A percentile compares a stretch with the other conserved stretches of the same genome.
These are phyloP conservation scores for Tokudaia muenninki DNA, from an alignment of 2,797 vertebrate species.

Conservation along the genomic window DNA sequence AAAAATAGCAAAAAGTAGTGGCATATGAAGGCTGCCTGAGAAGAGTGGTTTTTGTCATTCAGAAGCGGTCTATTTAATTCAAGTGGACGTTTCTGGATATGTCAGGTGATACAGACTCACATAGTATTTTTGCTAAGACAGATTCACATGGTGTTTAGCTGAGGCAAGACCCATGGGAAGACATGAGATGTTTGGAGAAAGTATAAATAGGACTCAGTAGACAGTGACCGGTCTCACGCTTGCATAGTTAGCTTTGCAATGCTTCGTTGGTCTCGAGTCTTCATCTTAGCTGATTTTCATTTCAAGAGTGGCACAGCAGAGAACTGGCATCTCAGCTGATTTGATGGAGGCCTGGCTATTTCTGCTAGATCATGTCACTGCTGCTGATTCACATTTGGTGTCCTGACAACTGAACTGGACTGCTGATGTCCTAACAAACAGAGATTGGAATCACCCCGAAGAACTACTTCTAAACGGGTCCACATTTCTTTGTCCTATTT, in stretches of 20 bases:
- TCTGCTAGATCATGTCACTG: background rate
- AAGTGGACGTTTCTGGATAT: background rate
- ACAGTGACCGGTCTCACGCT: background rate
- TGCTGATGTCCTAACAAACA: background rate
- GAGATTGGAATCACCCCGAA: background rate
- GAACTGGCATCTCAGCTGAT: background rate
- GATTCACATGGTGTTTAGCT: background rate
- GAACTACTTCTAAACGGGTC: background rate
- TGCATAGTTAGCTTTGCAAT: background rate
- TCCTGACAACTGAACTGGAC: background rate
- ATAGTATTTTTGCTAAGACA: background rate
- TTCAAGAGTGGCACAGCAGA: background rate
- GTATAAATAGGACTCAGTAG: background rate
- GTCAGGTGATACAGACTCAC: background rate
- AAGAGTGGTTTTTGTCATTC: background rate
- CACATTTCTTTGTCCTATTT: background rate
- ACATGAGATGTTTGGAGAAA: background rate
- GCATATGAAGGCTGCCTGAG: background rate
- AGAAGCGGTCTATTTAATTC: background rate
- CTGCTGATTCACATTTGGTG: background rate
- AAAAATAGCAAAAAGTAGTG: background rate
- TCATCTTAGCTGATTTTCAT: background rate
- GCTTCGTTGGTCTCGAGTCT: background rate
- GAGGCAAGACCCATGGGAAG: background rate
- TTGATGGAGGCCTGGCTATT: background rate